These are phyloP conservation scores for Crepidodera aurea DNA, from an alignment of 2,888 invertebrate species.

Conservation along the genomic window DNA sequence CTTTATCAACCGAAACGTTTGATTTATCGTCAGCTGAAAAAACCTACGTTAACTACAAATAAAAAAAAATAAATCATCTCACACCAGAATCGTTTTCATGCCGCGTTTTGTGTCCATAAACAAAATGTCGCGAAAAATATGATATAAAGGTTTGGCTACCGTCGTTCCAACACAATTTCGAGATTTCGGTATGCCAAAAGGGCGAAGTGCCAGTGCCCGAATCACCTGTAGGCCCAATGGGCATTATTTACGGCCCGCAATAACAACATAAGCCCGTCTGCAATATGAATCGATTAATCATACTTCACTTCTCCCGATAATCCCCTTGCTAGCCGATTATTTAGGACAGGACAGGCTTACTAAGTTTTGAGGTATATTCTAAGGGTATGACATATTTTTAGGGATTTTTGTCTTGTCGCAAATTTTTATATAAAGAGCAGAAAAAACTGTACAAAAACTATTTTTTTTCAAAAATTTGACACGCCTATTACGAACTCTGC, in stretches of 20 bases:
- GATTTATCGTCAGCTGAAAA: too few species aligned
- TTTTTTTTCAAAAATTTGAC: too few species aligned
- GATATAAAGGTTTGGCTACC: neutral
- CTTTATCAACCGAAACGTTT: too few species aligned
- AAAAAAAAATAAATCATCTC: constrained; percentile 8
- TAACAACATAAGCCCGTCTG: constrained; percentile 55
- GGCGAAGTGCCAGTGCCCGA: constrained; percentile 28
- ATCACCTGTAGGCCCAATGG: constrained; percentile 56
- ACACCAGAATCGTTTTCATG: too few species aligned
- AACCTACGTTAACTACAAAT: too few species aligned
- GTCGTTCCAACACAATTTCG: neutral
- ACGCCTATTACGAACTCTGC: too few species aligned
- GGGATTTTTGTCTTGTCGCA: too few species aligned
- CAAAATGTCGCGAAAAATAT: constrained; percentile 9
- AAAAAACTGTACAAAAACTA: too few species aligned
- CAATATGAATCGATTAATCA: constrained; percentile 63
- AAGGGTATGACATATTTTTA: too few species aligned
- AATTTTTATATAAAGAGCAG: too few species aligned
- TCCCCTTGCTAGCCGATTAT: constrained; percentile 60
- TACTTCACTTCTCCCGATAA: constrained; percentile 59
- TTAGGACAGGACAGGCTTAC: neutral
- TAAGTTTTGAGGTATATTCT: neutral
- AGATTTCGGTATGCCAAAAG: neutral
- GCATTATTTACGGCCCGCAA: constrained; percentile 59
- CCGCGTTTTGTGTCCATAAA: neutral